These are phyloP conservation scores for Melanotaenia duboulayi DNA, from an alignment of 2,113 vertebrate species.

Conservation along the genomic window DNA sequence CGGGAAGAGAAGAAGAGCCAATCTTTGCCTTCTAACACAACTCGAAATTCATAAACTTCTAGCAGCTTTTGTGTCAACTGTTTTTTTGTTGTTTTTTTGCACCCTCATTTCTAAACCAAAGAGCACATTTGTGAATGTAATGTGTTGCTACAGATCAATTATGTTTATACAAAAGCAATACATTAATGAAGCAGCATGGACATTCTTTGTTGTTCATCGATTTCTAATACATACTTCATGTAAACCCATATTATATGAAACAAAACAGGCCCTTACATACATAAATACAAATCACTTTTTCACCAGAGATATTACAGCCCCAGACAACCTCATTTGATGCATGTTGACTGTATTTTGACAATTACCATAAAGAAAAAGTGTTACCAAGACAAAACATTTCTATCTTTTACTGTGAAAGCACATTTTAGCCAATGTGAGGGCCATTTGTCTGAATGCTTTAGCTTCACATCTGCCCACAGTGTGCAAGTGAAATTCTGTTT, in stretches of 20 bases:
- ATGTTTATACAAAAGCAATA: no score
- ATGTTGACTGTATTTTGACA: slow-evolving; percentile 2
- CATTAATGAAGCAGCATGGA: not conserved
- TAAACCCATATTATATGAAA: no score
- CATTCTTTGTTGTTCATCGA: not conserved
- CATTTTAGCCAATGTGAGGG: slow-evolving; percentile 54
- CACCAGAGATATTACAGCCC: not conserved
- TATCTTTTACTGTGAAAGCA: slow-evolving; percentile 49
- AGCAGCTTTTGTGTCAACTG: no score
- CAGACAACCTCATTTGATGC: not conserved
- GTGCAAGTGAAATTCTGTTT: slow-evolving; percentile 65
- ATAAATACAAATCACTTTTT: not conserved
- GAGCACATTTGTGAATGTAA: no score
- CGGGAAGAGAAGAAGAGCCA: no score
- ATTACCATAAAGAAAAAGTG: not conserved
- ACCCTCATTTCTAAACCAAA: no score
- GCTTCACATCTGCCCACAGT: slow-evolving; percentile 72
- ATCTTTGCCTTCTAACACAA: no score
- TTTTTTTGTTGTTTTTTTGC: no score
- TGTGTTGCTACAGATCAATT: no score
- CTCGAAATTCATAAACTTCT: no score
- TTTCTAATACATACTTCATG: no score
- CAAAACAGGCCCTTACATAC: no score
- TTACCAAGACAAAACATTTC: slow-evolving; percentile 39
- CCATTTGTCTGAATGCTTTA: slow-evolving; percentile 61